Conservation (phyloP, 2,113 vertebrate species). For the Antechinus flavipes region DNA sequence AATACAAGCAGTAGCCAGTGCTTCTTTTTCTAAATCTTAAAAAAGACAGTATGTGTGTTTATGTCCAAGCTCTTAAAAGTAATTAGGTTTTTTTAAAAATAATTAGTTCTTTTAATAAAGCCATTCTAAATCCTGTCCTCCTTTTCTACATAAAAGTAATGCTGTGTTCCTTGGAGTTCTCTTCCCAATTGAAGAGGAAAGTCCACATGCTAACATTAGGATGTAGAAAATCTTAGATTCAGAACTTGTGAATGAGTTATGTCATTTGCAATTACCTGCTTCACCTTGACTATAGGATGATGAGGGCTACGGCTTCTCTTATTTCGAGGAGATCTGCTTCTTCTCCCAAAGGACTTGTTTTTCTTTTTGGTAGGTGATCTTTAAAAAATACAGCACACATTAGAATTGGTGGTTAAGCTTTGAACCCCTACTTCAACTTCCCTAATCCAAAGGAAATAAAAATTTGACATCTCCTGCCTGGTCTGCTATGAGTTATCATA, state of each 20-base stretch:
- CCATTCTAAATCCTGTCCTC: background rate
- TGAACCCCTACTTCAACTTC: constrained; percentile 45
- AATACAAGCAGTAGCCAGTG: background rate
- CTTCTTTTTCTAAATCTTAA: background rate
- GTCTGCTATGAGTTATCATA: background rate
- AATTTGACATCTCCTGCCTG: background rate
- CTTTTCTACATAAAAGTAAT: background rate
- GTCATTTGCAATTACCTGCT: constrained; percentile 86
- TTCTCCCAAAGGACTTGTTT: constrained; percentile 84
- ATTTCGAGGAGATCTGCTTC: constrained; percentile 90
- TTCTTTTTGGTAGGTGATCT: constrained; percentile 90
- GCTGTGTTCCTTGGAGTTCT: background rate
- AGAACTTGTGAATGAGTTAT: background rate
- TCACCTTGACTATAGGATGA: constrained; percentile 85
- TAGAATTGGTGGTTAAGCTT: background rate
- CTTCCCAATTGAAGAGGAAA: background rate
- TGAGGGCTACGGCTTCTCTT: constrained; percentile 90
- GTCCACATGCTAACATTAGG: background rate
- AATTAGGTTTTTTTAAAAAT: background rate
- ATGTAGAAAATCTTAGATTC: background rate
- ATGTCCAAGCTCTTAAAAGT: background rate
- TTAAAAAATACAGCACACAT: constrained; percentile 56
- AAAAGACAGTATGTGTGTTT: background rate
- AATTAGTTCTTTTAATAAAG: background rate
- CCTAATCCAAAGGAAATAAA: constrained; percentile 37